phyloP scores from a whole-genome alignment of 2,797 vertebrate genomes.

The Odontamblyopus lacepedii region DNA sequence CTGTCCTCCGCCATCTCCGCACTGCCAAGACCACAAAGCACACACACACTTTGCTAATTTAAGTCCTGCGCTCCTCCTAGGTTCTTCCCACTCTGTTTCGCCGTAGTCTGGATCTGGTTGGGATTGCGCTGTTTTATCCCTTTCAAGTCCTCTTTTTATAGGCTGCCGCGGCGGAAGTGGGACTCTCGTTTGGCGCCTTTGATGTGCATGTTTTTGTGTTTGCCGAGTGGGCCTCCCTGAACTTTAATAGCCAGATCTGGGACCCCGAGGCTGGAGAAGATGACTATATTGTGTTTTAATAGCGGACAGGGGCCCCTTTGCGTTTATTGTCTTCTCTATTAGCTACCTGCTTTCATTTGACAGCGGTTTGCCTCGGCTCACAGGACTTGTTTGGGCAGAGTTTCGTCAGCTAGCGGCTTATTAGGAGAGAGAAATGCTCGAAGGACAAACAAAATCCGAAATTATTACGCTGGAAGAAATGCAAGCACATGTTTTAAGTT shows the following conservation, averaged over 20 bases:
- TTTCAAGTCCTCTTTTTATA: conserved; percentile 57
- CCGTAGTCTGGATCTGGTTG: conserved; percentile 46
- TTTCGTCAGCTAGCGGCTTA: neutral
- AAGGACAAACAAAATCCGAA: conserved; percentile 4
- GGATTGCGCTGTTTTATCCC: conserved; percentile 51
- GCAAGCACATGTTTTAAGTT: neutral
- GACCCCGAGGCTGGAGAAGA: conserved; percentile 43
- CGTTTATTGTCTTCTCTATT: conserved; percentile 37
- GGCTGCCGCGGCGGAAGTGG: conserved; percentile 53
- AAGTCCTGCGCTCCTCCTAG: conserved; percentile 64
- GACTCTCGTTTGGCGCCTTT: conserved; percentile 58
- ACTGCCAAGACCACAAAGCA: conserved; percentile 70
- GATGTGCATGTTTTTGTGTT: conserved; percentile 56
- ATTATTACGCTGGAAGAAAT: neutral
- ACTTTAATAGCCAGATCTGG: conserved; percentile 43
- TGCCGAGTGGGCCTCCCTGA: conserved; percentile 34
- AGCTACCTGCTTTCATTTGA: conserved; percentile 25
- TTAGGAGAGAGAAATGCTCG: neutral
- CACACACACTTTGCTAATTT: conserved; percentile 76
- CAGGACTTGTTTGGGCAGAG: neutral
- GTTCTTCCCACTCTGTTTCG: conserved; percentile 31
- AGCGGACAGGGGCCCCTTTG: conserved; percentile 31
- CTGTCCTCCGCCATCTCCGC: conserved; percentile 67
- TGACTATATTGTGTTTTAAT: conserved; percentile 54
- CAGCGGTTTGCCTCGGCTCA: conserved; percentile 29